A percentile compares a stretch with the other conserved stretches of the same genome.
phyloP scores from a whole-genome alignment of 2,888 invertebrate genomes.

The Campopleginae sp. region DNA sequence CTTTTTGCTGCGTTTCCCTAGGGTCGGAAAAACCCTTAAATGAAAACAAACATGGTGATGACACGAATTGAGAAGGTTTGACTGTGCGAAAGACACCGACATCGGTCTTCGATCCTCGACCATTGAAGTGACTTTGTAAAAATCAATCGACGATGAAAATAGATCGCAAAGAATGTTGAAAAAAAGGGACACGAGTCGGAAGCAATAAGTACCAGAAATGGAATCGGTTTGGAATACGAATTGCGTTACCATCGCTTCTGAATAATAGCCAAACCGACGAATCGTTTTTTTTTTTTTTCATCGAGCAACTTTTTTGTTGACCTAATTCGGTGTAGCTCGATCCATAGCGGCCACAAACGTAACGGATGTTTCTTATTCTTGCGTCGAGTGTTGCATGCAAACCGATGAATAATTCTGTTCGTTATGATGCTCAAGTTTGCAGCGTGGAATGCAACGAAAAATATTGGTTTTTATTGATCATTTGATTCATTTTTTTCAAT shows the following conservation, averaged over 20 bases:
- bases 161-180: too few relatives aligned
- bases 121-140: too few relatives aligned
- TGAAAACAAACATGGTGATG: not conserved
- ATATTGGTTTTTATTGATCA: too few relatives aligned
- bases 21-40: not conserved
- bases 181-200: not conserved
- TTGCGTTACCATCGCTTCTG: not conserved
- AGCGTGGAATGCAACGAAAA: too few relatives aligned
- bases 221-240: not conserved
- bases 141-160: not conserved
- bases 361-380: not conserved
- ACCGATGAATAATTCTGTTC: too few relatives aligned
- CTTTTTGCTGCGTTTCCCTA: not conserved
- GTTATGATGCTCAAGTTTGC: too few relatives aligned
- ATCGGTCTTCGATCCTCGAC: too few relatives aligned
- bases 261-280: not conserved
- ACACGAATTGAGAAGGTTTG: not conserved
- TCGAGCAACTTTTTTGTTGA: not conserved
- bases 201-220: not conserved
- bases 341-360: not conserved
- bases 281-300: not conserved
- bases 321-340: not conserved
- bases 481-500: too few relatives aligned
- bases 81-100: too few relatives aligned
- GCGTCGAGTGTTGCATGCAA: not conserved